Conservation (phyloP, 2,113 vertebrate genomes). For the Trogon surrucura region DNA sequence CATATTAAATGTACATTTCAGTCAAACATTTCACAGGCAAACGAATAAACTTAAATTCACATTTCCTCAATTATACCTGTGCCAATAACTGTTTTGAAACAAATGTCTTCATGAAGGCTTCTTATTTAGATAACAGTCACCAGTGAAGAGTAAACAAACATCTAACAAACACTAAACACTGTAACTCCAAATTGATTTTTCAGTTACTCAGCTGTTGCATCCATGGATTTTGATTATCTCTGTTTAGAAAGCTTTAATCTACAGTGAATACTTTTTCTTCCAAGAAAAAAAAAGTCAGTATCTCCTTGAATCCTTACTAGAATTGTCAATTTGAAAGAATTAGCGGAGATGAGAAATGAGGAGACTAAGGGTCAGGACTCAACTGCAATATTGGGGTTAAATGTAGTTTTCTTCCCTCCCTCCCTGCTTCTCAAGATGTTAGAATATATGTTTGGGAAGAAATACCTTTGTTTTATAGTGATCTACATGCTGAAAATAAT, state of each 20-base stretch:
- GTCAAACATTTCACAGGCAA: slow-evolving; percentile 14
- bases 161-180: slow-evolving; percentile 22
- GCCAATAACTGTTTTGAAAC: not conserved
- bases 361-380: not conserved
- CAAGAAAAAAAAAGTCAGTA: not conserved
- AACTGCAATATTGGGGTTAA: not conserved
- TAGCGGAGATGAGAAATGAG: not conserved
- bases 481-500: not conserved
- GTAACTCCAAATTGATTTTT: slow-evolving; percentile 58
- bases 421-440: not conserved
- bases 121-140: slow-evolving; percentile 35
- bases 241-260: slow-evolving; percentile 35
- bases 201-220: slow-evolving; percentile 34
- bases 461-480: not conserved
- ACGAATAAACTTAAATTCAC: slow-evolving; percentile 17
- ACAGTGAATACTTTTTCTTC: not conserved
- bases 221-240: slow-evolving; percentile 51
- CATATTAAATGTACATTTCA: not conserved
- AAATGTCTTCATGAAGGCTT: not conserved
- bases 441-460: not conserved
- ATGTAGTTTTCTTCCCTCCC: not conserved
- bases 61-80: not conserved
- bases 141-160: slow-evolving; percentile 43
- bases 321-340: not conserved
- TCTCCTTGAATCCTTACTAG: not conserved